Percentiles rank a stretch among this genome's conserved stretches.
These are phyloP conservation scores for Scolopax rusticola DNA, from an alignment of 2,797 vertebrate species.

Conservation along the genomic window DNA sequence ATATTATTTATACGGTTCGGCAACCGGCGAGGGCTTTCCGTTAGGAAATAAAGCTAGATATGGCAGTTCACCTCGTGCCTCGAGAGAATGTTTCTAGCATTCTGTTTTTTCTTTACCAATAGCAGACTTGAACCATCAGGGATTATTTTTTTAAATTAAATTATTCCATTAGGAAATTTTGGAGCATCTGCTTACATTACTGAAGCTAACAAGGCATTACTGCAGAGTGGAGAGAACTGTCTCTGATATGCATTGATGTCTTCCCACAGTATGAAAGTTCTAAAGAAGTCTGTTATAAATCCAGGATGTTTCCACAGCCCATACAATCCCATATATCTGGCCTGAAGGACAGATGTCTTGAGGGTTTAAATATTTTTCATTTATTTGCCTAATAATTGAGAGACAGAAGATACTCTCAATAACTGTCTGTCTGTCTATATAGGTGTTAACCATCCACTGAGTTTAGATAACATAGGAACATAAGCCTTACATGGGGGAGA, in stretches of 20 bases:
- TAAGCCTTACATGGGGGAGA: neutral
- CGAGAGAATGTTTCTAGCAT: neutral
- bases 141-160: neutral
- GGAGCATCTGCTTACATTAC: neutral
- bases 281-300: conserved; percentile 13
- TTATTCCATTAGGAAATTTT: neutral
- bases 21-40: neutral
- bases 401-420: neutral
- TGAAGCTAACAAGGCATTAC: neutral
- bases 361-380: neutral
- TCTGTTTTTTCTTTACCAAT: neutral
- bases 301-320: neutral
- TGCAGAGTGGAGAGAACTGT: conserved; percentile 1
- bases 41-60: neutral
- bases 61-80: neutral
- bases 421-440: neutral
- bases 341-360: neutral
- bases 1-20: neutral
- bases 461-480: neutral
- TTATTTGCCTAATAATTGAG: neutral
- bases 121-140: neutral
- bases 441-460: neutral
- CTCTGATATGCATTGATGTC: neutral
- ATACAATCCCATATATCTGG: neutral
- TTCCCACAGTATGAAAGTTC: conserved; percentile 10